These are phyloP conservation scores for Diorhabda sublineata DNA, from an alignment of 1,140 invertebrate species.

Conservation along the genomic window DNA sequence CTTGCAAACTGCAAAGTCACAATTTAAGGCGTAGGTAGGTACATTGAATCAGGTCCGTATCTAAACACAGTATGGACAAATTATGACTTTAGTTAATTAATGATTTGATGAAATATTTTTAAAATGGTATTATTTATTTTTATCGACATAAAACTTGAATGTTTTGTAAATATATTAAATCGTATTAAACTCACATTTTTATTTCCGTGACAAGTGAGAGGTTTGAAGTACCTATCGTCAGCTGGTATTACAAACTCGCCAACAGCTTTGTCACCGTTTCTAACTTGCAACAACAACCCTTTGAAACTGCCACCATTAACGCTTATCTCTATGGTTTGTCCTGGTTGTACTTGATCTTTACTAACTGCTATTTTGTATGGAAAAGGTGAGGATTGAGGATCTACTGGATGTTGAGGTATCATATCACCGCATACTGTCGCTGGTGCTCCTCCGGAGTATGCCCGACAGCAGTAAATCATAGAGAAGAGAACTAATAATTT, in stretches of 20 bases:
- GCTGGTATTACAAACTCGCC: conserved; percentile 42
- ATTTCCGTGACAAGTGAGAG: conserved; percentile 39
- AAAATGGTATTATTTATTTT: too few relatives aligned
- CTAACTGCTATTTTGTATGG: conserved; percentile 44
- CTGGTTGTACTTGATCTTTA: conserved; percentile 38
- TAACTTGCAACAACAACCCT: conserved; percentile 48
- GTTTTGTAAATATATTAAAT: neutral
- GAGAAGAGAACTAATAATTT: conserved; percentile 16
- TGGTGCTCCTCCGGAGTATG: conserved; percentile 44
- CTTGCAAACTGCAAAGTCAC: too few relatives aligned
- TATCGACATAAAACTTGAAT: too few relatives aligned
- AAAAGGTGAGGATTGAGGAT: conserved; percentile 36
- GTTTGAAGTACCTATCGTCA: conserved; percentile 39
- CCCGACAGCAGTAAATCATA: conserved; percentile 24
- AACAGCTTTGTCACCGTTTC: conserved; percentile 42
- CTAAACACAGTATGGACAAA: too few relatives aligned
- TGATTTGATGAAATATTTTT: too few relatives aligned
- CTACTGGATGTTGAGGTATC: conserved; percentile 44
- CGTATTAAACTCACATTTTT: conserved; percentile 33
- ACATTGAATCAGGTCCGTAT: too few relatives aligned
- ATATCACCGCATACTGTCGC: conserved; percentile 44
- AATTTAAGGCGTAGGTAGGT: too few relatives aligned
- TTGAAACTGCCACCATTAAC: conserved; percentile 43
- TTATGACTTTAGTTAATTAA: too few relatives aligned
- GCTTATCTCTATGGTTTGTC: conserved; percentile 41